Evolutionary conservation across 1,140 invertebrate species (phyloP).

Genomic region (Drosophila suzukii): DNA sequence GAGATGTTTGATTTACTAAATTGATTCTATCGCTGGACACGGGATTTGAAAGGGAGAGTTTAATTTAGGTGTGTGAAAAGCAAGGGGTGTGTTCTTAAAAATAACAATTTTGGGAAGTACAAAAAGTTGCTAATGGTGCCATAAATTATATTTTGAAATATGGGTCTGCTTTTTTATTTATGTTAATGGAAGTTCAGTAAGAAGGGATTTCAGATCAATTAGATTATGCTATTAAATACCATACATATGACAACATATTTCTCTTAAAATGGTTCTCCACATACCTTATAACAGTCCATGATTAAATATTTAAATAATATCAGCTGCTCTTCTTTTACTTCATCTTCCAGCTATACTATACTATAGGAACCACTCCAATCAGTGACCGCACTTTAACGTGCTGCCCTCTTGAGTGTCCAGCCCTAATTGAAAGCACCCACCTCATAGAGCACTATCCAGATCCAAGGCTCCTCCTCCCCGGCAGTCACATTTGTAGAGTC

Average conservation of each 20-base stretch:
- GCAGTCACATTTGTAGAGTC: slow-evolving; percentile 63
- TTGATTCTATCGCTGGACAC: slow-evolving; percentile 42
- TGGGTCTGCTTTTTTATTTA: no score
- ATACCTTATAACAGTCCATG: not conserved
- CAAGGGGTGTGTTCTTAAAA: not conserved
- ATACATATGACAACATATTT: no score
- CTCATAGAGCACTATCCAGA: slow-evolving; percentile 18
- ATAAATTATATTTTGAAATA: slow-evolving; percentile 5
- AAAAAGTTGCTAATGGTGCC: not conserved
- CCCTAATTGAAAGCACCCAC: slow-evolving; percentile 69
- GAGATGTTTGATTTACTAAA: slow-evolving; percentile 71
- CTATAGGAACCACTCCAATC: slow-evolving; percentile 51
- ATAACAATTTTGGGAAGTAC: not conserved
- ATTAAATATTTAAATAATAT: not conserved
- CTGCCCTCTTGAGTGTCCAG: slow-evolving; percentile 39
- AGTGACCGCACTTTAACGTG: slow-evolving; percentile 62
- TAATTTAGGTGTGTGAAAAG: slow-evolving; percentile 7
- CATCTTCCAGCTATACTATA: no score
- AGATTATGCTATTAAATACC: no score
- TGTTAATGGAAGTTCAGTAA: no score
- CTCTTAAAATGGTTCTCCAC: no score
- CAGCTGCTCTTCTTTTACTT: not conserved
- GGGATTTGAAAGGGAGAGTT: slow-evolving; percentile 50
- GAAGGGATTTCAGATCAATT: no score
- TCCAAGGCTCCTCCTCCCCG: not conserved